Evolutionary conservation across 2,888 invertebrate genomes (phyloP).

Genomic region (Diaphora mendica): DNA sequence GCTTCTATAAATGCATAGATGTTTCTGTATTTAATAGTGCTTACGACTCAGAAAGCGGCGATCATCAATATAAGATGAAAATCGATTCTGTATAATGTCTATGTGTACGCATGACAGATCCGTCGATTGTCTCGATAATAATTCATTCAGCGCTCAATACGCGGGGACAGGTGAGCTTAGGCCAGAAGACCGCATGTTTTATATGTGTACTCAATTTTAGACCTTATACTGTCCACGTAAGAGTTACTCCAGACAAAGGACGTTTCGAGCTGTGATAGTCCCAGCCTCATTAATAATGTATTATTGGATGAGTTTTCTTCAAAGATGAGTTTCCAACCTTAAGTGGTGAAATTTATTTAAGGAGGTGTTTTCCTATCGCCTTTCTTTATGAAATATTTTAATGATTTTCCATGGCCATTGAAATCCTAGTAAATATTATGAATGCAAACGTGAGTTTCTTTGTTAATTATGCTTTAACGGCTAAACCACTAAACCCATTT

Average conservation of each 20-base stretch:
- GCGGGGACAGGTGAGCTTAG: background rate
- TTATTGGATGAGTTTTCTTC: background rate
- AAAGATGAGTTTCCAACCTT: constrained; percentile 3
- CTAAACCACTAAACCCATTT: no score
- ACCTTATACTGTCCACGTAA: background rate
- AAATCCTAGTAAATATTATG: no score
- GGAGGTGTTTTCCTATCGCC: background rate
- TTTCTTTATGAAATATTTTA: background rate
- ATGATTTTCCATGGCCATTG: background rate
- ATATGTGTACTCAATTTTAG: background rate
- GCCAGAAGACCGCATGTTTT: no score
- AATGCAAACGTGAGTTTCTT: no score
- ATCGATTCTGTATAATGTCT: background rate
- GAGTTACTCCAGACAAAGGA: background rate
- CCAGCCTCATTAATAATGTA: background rate
- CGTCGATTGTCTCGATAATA: constrained; percentile 6
- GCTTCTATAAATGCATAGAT: background rate
- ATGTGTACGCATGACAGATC: background rate
- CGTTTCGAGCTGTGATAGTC: background rate
- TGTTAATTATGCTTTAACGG: no score
- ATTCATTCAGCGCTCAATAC: constrained; percentile 8
- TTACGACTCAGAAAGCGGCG: background rate
- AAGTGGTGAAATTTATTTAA: constrained; percentile 5
- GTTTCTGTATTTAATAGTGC: background rate
- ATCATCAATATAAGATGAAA: background rate